Evolutionary conservation across 2,113 vertebrate species (phyloP).

Genomic region (Tachycineta bicolor): DNA sequence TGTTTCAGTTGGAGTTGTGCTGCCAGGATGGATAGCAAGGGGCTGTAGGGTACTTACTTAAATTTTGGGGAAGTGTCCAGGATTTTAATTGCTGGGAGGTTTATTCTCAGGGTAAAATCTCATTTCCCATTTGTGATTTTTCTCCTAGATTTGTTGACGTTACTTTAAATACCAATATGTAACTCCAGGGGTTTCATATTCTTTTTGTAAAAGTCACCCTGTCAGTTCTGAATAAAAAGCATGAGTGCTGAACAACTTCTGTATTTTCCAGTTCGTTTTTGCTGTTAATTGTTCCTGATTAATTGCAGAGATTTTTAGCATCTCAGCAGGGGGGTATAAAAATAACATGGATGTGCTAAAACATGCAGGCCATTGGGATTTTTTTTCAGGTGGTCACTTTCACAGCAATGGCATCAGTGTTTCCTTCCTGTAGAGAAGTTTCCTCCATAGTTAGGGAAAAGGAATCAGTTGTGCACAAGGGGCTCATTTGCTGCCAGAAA

Average conservation of each 20-base stretch:
- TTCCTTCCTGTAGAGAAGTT: background rate
- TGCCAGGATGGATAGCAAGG: background rate
- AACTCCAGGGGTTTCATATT: background rate
- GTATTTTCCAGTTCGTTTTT: background rate
- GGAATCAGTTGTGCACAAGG: background rate
- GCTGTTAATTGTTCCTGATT: background rate
- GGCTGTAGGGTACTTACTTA: background rate
- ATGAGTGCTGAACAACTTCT: background rate
- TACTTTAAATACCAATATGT: background rate
- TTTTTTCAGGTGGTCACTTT: background rate
- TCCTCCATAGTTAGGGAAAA: background rate
- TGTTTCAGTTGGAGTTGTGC: background rate
- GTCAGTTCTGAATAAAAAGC: background rate
- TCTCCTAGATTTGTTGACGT: background rate
- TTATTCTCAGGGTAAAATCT: background rate
- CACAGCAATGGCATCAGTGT: background rate
- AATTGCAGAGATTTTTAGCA: background rate
- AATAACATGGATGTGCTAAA: background rate
- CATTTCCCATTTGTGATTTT: background rate
- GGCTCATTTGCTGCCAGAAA: background rate
- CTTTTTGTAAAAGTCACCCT: background rate
- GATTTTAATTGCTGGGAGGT: background rate
- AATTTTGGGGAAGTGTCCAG: background rate
- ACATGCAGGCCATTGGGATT: background rate
- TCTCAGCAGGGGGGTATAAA: background rate